Conservation (phyloP, 2,888 invertebrate species). For the Pterostichus niger region DNA sequence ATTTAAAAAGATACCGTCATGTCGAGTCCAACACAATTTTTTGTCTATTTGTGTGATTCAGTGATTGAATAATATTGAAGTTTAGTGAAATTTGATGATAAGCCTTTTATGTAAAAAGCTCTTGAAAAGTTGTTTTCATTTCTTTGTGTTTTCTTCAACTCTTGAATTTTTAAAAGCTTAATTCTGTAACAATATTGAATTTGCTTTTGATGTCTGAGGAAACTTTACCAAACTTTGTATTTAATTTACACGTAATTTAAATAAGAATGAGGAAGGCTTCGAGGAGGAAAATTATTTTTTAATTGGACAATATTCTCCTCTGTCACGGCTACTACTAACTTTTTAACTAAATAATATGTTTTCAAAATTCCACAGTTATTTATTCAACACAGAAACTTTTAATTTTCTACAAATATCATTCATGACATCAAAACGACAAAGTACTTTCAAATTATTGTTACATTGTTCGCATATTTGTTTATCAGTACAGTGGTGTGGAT, state of each 20-base stretch:
- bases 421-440: not conserved
- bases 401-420: not conserved
- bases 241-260: conserved; percentile 44
- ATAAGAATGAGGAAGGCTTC: conserved; percentile 13
- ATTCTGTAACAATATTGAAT: conserved; percentile 40
- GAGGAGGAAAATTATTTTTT: conserved; percentile 8
- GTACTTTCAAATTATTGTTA: too few relatives aligned
- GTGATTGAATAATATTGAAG: not conserved
- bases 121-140: not conserved
- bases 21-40: too few relatives aligned
- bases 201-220: conserved; percentile 29
- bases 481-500: too few relatives aligned
- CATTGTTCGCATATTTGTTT: too few relatives aligned
- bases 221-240: conserved; percentile 31
- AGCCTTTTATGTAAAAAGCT: not conserved
- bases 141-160: conserved; percentile 1
- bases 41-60: too few relatives aligned
- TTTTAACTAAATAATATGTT: conserved; percentile 15
- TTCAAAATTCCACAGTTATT: not conserved
- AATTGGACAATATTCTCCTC: conserved; percentile 18
- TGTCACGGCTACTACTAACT: conserved; percentile 8
- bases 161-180: conserved; percentile 39
- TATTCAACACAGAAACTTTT: not conserved
- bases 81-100: not conserved
- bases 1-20: too few relatives aligned